A percentile compares a stretch with the other conserved stretches of the same genome.
phyloP scores from a whole-genome alignment of 2,888 invertebrate species.

The Neoscelio sp. region DNA sequence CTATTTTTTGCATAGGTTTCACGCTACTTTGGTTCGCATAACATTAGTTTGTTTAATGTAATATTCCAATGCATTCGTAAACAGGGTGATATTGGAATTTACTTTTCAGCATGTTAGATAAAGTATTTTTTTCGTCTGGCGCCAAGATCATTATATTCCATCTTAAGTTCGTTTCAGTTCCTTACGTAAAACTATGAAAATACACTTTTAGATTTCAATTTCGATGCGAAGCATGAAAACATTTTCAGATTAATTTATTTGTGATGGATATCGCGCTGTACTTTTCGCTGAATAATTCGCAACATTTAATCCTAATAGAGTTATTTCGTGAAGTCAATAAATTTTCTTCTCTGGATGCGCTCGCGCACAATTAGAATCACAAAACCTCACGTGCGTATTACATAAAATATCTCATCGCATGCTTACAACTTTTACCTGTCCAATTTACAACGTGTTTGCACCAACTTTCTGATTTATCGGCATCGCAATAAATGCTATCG shows the following conservation, averaged over 20 bases:
- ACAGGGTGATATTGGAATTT: slow-evolving; percentile 45
- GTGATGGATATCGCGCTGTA: slow-evolving; percentile 31
- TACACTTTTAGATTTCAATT: too few species aligned
- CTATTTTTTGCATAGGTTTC: slow-evolving; percentile 46
- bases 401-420: slow-evolving; percentile 46
- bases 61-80: too few species aligned
- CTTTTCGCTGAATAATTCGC: slow-evolving; percentile 53
- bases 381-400: slow-evolving; percentile 60
- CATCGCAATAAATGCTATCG: slow-evolving; percentile 5
- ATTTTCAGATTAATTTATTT: neutral
- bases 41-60: slow-evolving; percentile 50
- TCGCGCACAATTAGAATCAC: slow-evolving; percentile 53
- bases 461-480: slow-evolving; percentile 38
- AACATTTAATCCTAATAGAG: slow-evolving; percentile 18
- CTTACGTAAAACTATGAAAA: too few species aligned
- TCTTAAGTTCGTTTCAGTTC: too few species aligned
- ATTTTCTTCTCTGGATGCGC: slow-evolving; percentile 37
- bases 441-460: slow-evolving; percentile 9
- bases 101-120: slow-evolving; percentile 34
- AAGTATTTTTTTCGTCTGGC: slow-evolving; percentile 8
- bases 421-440: slow-evolving; percentile 44
- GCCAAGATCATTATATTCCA: too few species aligned
- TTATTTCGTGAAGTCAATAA: slow-evolving; percentile 47
- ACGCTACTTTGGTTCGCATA: slow-evolving; percentile 45
- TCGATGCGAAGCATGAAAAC: too few species aligned